Evolutionary conservation across 2,888 invertebrate species (phyloP).

Genomic region (Brenthis daphne): DNA sequence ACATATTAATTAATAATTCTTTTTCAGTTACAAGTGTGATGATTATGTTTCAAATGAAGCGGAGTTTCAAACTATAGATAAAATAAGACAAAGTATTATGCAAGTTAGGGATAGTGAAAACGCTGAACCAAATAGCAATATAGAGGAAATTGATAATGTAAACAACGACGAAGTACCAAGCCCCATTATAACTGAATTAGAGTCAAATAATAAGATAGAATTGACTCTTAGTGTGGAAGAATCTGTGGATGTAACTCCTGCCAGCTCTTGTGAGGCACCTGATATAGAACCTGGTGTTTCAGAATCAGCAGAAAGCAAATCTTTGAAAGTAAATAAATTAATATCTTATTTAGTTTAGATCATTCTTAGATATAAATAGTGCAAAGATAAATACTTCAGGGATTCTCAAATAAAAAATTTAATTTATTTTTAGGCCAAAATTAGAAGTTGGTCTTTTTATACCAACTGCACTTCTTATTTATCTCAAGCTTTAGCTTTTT

Average conservation of each 20-base stretch:
- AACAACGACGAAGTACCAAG: conserved; percentile 38
- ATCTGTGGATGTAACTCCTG: conserved; percentile 44
- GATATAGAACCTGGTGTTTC: conserved; percentile 41
- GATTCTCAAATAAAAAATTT: no score
- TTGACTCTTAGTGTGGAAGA: conserved; percentile 46
- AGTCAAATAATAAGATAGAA: conserved; percentile 30
- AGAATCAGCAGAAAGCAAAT: conserved; percentile 58
- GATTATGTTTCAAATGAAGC: conserved; percentile 90
- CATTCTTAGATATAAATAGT: neutral
- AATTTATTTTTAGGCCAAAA: no score
- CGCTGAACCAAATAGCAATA: conserved; percentile 45
- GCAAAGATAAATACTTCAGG: no score
- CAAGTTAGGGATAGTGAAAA: conserved; percentile 51
- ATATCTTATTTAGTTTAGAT: conserved; percentile 2
- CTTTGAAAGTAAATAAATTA: conserved; percentile 62
- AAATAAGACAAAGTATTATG: conserved; percentile 80
- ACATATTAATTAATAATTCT: neutral
- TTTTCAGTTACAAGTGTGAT: conserved; percentile 89
- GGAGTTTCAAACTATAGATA: conserved; percentile 78
- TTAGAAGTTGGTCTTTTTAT: no score
- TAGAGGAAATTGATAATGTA: conserved; percentile 55
- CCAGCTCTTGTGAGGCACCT: conserved; percentile 51
- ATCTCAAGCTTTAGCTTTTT: no score
- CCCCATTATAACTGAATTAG: conserved; percentile 41
- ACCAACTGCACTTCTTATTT: no score